These are phyloP conservation scores for Colossoma macropomum DNA, from an alignment of 2,113 vertebrate species.

Conservation along the genomic window DNA sequence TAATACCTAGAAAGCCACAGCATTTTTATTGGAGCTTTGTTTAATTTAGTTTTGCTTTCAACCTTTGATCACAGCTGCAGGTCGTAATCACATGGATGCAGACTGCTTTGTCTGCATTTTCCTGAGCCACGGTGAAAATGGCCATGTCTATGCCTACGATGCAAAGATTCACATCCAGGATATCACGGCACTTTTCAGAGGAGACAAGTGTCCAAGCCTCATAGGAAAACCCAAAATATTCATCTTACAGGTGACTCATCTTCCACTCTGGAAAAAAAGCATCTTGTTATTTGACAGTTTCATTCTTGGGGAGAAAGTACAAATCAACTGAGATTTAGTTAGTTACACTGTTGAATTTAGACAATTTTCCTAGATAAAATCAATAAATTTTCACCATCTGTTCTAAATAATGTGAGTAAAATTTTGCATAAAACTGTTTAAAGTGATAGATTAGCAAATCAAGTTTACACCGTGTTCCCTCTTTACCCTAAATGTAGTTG, in stretches of 20 bases:
- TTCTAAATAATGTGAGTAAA: no score
- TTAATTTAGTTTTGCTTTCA: neutral
- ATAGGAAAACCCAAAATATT: conserved; percentile 98
- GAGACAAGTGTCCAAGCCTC: conserved; percentile 87
- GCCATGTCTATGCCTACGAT: conserved; percentile 83
- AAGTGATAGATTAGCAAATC: no score
- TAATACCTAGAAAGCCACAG: neutral
- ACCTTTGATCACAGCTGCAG: conserved; percentile 74
- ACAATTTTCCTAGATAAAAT: no score
- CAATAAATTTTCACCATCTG: no score
- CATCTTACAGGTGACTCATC: conserved; percentile 87
- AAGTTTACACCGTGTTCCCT: no score
- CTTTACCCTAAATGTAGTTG: no score
- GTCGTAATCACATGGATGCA: conserved; percentile 77
- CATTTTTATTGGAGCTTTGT: neutral
- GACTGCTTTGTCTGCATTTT: conserved; percentile 93
- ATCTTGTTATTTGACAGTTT: no score
- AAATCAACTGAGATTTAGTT: no score
- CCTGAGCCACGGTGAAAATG: conserved; percentile 90
- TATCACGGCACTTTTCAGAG: conserved; percentile 85
- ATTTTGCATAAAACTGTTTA: no score
- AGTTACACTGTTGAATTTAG: no score
- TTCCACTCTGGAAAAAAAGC: no score
- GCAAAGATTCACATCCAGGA: conserved; percentile 82
- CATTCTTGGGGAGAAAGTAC: no score